Evolutionary conservation across 2,888 invertebrate species (phyloP), one percentile per base, ranked within the genome.

Genomic region (Pseudococcus viburni): DNA sequence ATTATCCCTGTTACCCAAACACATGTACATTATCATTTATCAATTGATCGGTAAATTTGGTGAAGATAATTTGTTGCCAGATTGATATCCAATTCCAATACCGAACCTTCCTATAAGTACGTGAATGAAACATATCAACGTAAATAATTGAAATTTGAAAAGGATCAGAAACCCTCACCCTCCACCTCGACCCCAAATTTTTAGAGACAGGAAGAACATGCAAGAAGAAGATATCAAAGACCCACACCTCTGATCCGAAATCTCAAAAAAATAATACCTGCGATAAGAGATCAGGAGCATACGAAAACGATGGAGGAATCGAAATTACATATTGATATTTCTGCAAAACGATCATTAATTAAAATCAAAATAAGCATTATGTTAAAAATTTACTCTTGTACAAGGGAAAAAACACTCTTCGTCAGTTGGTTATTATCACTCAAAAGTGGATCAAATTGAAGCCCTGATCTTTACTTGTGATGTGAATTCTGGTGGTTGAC

Each of bases 401-500:
- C 26, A 42, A 39, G 46, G 19, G n/a, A 19, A 42, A 39, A 83
- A 59, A 19, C 59, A 59, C 59, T 33, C 59, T 15, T 11, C 19
- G 55, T 42, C 15, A 42, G 19, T 39, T 51, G 33, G 19, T 51
- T 46, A 59, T 26, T 4, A 48, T 22, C 46, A 51, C 55, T 33
- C 85, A 85, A 15, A 51, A 59, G 19, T 59, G 17, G 51, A 33
- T 64, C 17, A 46, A 68, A 17, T 80, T 2, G 80, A 42, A 17
- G n/a, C 12, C 80, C 46, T 22, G 8, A n/a, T 80, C n/a, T 0
- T 88, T 90, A 92, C 92, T 90, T 92, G 95, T 0, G 97, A 96
- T 8, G 96, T 97, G 91, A 98, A 97, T 89, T 95, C 95, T 64
- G 97, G 98, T 89, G 97, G 94, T 91, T 96, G 95, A 12, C 97